Conservation (phyloP, 2,113 vertebrate species). For the Phainopepla nitens region DNA sequence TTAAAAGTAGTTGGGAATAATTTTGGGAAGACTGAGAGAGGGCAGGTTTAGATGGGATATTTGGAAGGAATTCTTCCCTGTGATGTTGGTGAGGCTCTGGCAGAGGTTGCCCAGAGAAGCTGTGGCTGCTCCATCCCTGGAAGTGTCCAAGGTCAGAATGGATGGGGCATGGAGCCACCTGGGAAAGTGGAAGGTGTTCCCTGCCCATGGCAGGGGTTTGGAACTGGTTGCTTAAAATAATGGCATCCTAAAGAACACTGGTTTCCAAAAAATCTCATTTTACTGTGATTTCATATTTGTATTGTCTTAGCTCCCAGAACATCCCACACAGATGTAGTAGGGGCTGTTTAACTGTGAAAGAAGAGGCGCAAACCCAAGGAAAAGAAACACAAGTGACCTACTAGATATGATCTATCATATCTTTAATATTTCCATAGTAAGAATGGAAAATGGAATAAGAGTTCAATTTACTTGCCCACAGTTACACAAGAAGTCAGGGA, state of each 20-base stretch:
- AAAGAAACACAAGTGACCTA: not conserved
- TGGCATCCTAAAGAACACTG: not conserved
- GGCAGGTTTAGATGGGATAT: not conserved
- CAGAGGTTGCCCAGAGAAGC: not conserved
- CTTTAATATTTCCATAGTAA: not conserved
- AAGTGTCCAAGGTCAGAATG: accelerated
- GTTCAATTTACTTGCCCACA: not conserved
- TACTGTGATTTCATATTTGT: not conserved
- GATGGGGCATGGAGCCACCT: not conserved
- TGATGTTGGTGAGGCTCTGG: not conserved
- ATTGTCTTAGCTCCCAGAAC: not conserved
- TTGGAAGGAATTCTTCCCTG: not conserved
- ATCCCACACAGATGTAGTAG: not conserved
- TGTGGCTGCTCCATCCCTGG: not conserved
- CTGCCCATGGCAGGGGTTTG: not conserved
- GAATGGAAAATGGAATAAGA: not conserved
- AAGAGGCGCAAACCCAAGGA: not conserved
- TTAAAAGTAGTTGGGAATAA: not conserved
- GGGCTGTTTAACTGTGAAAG: not conserved
- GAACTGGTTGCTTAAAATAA: not conserved
- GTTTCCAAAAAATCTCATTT: not conserved
- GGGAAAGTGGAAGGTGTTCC: not conserved
- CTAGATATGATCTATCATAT: not conserved
- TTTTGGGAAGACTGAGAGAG: not conserved
- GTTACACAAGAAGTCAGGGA: not conserved